These are phyloP conservation scores for Schrankia costaestrigalis DNA, from an alignment of 2,888 invertebrate species.

Conservation along the genomic window DNA sequence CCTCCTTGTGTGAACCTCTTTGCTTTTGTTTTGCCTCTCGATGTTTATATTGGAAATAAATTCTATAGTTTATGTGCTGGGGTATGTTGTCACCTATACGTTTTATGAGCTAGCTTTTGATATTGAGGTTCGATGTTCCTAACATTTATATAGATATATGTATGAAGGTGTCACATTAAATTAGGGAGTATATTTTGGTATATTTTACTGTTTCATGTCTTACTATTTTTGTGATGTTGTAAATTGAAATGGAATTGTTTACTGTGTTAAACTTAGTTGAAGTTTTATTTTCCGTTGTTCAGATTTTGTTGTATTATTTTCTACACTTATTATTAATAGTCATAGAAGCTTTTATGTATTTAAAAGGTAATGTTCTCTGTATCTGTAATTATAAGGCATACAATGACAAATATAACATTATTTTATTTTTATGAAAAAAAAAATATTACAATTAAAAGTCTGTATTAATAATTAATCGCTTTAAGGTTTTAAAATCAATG, in stretches of 20 bases:
- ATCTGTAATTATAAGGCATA: no score
- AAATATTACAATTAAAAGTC: no score
- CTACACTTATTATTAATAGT: no score
- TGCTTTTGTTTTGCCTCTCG: slow-evolving; percentile 37
- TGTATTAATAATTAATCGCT: no score
- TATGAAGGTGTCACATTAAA: slow-evolving; percentile 37
- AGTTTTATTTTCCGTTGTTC: background rate
- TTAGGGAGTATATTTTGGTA: slow-evolving; percentile 35
- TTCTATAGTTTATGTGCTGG: slow-evolving; percentile 53
- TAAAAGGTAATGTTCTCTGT: no score
- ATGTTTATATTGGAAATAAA: slow-evolving; percentile 56
- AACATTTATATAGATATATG: slow-evolving; percentile 47
- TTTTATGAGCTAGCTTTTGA: slow-evolving; percentile 46
- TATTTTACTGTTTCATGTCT: slow-evolving; percentile 20
- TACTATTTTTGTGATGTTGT: slow-evolving; percentile 16
- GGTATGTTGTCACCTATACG: slow-evolving; percentile 50
- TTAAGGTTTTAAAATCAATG: no score
- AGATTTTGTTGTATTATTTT: background rate
- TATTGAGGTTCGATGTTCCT: slow-evolving; percentile 43
- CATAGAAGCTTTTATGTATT: no score
- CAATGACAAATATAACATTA: no score
- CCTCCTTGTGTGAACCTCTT: slow-evolving; percentile 18
- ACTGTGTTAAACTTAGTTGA: slow-evolving; percentile 5
- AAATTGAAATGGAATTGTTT: slow-evolving; percentile 10
- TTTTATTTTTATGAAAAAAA: no score